These are phyloP conservation scores for Meliscaeva auricollis DNA, from an alignment of 2,888 invertebrate species.

Conservation along the genomic window DNA sequence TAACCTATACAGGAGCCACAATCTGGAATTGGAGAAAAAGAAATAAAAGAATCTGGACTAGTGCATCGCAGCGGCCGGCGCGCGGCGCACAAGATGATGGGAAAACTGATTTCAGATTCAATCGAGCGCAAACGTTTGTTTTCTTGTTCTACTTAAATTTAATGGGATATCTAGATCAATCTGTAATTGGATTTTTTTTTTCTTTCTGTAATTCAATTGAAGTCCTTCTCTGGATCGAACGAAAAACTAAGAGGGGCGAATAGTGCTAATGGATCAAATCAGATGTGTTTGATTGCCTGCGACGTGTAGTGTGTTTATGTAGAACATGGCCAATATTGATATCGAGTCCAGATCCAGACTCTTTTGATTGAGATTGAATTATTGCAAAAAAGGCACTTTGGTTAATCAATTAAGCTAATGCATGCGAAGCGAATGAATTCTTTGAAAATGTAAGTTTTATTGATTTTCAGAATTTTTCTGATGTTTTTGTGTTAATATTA, in stretches of 20 bases:
- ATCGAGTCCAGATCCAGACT: not conserved
- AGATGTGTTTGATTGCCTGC: conserved; percentile 50
- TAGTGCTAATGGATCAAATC: conserved; percentile 41
- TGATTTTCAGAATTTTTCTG: no score
- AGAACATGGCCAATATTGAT: conserved; percentile 32
- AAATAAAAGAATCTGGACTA: conserved; percentile 31
- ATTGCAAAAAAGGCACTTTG: conserved; percentile 13
- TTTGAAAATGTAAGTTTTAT: no score
- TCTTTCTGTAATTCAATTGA: conserved; percentile 8
- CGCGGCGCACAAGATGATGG: conserved; percentile 15
- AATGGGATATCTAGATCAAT: conserved; percentile 62
- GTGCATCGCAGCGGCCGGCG: not conserved
- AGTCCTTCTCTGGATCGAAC: conserved; percentile 1
- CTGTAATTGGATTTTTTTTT: conserved; percentile 67
- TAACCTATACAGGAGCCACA: conserved; percentile 17
- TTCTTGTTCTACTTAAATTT: conserved; percentile 62
- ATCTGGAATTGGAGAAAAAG: conserved; percentile 8
- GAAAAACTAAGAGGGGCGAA: conserved; percentile 9
- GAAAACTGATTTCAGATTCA: conserved; percentile 39
- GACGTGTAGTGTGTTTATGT: not conserved
- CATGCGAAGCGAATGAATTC: conserved; percentile 23
- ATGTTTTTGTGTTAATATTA: no score
- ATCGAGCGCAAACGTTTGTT: conserved; percentile 70
- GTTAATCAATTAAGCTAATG: conserved; percentile 24
- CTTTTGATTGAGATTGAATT: conserved; percentile 22